These are phyloP conservation scores for Temnothorax rugatulus DNA, from an alignment of 2,888 invertebrate species.

Conservation along the genomic window DNA sequence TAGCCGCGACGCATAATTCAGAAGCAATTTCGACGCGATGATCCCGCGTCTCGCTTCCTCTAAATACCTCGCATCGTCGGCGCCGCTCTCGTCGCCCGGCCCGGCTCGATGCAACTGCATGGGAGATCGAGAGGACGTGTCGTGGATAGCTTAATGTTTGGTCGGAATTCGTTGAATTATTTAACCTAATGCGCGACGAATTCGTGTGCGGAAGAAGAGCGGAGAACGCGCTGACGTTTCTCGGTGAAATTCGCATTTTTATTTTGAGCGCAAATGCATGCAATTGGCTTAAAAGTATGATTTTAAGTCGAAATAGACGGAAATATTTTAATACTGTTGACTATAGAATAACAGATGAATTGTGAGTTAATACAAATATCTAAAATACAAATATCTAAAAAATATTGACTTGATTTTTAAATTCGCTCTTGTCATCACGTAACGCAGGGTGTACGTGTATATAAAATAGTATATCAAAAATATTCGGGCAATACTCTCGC, in stretches of 20 bases:
- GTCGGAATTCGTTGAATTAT: constrained; percentile 50
- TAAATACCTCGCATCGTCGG: constrained; percentile 1
- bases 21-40: constrained; percentile 63
- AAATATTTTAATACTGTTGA: neutral
- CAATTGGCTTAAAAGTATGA: constrained; percentile 1
- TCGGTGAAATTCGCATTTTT: constrained; percentile 27
- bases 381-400: neutral
- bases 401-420: neutral
- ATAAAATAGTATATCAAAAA: neutral
- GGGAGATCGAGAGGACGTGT: constrained; percentile 48
- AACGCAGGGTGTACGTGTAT: neutral
- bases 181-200: constrained; percentile 32
- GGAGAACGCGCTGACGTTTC: constrained; percentile 15
- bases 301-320: constrained; percentile 2
- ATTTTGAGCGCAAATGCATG: neutral
- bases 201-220: neutral
- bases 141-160: constrained; percentile 51
- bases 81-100: constrained; percentile 11
- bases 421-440: neutral
- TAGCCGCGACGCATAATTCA: constrained; percentile 67
- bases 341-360: neutral
- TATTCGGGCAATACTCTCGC: neutral
- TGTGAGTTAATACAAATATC: neutral
- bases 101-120: constrained; percentile 36
- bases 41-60: constrained; percentile 30